Conservation (phyloP, 2,113 vertebrate species). For the Sander lucioperca region DNA sequence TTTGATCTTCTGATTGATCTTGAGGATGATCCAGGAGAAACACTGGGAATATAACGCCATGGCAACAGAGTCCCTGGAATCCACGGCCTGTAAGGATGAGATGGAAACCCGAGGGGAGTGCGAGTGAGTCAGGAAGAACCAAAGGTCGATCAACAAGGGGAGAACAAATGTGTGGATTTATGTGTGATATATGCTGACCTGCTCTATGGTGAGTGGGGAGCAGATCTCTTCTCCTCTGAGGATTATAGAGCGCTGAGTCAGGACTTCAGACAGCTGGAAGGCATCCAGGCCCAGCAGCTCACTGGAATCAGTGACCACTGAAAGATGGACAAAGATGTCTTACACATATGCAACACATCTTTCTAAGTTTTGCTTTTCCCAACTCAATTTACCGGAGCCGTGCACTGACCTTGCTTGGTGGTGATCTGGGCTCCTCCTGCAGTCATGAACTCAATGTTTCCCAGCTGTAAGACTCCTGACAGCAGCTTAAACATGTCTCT, state of each 20-base stretch:
- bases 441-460: conserved; percentile 94
- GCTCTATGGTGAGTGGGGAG: conserved; percentile 93
- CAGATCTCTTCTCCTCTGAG: conserved; percentile 94
- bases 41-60: conserved; percentile 95
- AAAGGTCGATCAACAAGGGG: neutral
- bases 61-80: conserved; percentile 92
- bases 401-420: conserved; percentile 88
- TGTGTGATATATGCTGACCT: conserved; percentile 77
- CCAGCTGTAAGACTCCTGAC: conserved; percentile 91
- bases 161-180: neutral
- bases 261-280: conserved; percentile 92
- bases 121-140: neutral
- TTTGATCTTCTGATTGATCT: conserved; percentile 92
- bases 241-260: conserved; percentile 95
- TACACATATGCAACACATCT: neutral
- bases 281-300: conserved; percentile 92
- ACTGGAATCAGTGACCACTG: conserved; percentile 89
- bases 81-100: conserved; percentile 85
- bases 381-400: neutral
- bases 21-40: conserved; percentile 94
- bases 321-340: conserved; percentile 33
- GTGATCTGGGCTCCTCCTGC: conserved; percentile 93
- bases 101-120: neutral
- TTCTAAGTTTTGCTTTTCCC: neutral
- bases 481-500: conserved; percentile 93